These are phyloP conservation scores for Neuroterus valhalla DNA, from an alignment of 1,140 invertebrate genomes.

Conservation along the genomic window DNA sequence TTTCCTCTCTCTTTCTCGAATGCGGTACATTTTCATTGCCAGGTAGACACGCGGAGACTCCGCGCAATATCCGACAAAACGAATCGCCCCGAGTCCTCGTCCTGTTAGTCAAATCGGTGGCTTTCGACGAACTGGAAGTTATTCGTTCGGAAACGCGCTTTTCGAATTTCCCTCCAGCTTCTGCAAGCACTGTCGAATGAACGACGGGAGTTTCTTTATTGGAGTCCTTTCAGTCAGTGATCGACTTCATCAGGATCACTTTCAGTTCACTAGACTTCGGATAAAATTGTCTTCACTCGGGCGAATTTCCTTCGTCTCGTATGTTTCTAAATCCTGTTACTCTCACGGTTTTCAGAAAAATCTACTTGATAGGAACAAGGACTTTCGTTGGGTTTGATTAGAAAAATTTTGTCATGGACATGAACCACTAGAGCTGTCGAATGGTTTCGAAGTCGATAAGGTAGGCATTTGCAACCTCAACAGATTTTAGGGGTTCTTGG, in stretches of 20 bases:
- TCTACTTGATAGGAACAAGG: background rate
- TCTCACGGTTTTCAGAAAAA: background rate
- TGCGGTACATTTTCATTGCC: constrained; percentile 21
- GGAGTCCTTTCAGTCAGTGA: constrained; percentile 23
- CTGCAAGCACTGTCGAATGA: constrained; percentile 1
- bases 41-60: background rate
- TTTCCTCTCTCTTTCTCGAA: constrained; percentile 18
- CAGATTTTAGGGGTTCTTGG: no score
- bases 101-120: constrained; percentile 24
- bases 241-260: constrained; percentile 28
- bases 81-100: constrained; percentile 11
- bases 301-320: constrained; percentile 11
- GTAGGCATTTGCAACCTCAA: no score
- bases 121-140: constrained; percentile 16
- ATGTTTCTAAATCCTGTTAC: constrained; percentile 14
- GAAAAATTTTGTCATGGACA: no score
- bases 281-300: constrained; percentile 12
- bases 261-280: constrained; percentile 21
- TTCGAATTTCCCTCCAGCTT: constrained; percentile 4
- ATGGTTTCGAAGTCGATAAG: no score
- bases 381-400: no score
- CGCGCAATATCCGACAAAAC: constrained; percentile 1
- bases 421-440: no score
- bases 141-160: constrained; percentile 19
- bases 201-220: constrained; percentile 31